Percentiles rank a stretch among this genome's conserved stretches.
Evolutionary conservation across 1,140 invertebrate genomes (phyloP).

Genomic region (Temnothorax curvispinosus): DNA sequence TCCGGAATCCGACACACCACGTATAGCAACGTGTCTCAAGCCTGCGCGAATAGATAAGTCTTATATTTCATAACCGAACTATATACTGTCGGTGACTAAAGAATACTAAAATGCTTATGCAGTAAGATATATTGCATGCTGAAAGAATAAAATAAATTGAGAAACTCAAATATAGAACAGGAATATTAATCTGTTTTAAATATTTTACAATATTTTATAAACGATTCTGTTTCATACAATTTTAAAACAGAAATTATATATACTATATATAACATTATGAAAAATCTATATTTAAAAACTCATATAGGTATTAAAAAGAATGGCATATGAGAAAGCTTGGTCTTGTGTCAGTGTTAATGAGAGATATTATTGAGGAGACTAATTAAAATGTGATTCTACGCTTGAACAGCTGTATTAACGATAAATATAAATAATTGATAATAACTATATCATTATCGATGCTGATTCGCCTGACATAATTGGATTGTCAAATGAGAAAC

Average conservation of each 20-base stretch:
- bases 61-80: slow-evolving; percentile 1
- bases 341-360: not conserved
- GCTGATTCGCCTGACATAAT: not conserved
- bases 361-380: not conserved
- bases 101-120: not conserved
- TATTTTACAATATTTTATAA: not conserved
- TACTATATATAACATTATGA: not conserved
- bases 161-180: not conserved
- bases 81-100: not conserved
- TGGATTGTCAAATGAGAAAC: not conserved
- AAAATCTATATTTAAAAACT: not conserved
- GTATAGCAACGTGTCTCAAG: slow-evolving; percentile 89
- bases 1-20: slow-evolving; percentile 95
- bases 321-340: not conserved
- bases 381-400: slow-evolving; percentile 12
- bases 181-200: not conserved
- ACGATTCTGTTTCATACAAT: not conserved
- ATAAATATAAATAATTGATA: slow-evolving; percentile 4
- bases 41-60: slow-evolving; percentile 71
- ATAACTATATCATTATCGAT: not conserved
- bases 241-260: not conserved
- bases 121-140: too few species aligned
- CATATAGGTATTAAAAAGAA: slow-evolving; percentile 10
- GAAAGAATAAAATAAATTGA: not conserved
- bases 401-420: not conserved